Evolutionary conservation across 2,113 vertebrate genomes (phyloP).

Genomic region (Ptilorrhoa leucosticta): DNA sequence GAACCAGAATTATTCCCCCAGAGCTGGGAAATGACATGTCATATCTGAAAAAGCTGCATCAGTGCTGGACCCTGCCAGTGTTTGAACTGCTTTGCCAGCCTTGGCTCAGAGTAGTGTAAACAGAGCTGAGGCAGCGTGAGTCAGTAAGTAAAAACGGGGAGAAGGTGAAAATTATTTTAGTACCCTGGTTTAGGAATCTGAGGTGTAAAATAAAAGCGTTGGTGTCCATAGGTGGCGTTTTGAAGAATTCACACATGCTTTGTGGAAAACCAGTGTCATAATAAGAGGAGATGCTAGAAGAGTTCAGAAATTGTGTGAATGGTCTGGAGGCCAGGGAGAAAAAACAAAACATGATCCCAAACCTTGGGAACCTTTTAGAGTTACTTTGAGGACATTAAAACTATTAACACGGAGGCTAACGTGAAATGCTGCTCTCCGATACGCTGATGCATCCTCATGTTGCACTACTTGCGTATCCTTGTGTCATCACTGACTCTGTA

Average conservation of each 20-base stretch:
- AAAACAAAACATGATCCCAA: not conserved
- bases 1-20: not conserved
- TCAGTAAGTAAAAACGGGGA: not conserved
- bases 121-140: not conserved
- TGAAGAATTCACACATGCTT: not conserved
- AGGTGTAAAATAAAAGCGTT: not conserved
- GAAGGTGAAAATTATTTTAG: not conserved
- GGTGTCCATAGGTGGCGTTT: not conserved
- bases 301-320: not conserved
- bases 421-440: not conserved
- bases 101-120: not conserved
- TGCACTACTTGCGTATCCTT: not conserved
- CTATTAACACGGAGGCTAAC: not conserved
- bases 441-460: fast-evolving
- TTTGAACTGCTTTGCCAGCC: not conserved
- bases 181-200: not conserved
- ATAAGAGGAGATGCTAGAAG: not conserved
- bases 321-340: not conserved
- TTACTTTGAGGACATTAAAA: not conserved
- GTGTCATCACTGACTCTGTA: not conserved
- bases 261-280: not conserved
- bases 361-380: not conserved
- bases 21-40: not conserved
- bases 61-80: not conserved
- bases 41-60: not conserved